Evolutionary conservation across 53 echinoderm and acorn worm genomes (phyloP).

Genomic region (Patiria pectinifera): DNA sequence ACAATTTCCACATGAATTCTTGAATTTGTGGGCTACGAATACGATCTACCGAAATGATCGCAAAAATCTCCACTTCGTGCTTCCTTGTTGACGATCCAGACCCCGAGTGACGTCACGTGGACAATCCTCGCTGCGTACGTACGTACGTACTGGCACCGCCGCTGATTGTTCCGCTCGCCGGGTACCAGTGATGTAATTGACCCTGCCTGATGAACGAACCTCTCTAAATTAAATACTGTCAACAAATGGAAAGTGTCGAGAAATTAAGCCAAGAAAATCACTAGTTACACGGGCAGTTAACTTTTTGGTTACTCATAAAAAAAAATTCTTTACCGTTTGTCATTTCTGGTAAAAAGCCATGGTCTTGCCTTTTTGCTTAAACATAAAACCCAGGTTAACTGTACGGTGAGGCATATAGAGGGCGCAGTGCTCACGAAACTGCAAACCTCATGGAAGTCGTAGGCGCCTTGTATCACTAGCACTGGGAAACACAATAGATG

Average conservation of each 20-base stretch:
- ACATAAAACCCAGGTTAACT: too few species aligned
- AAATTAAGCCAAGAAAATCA: background rate
- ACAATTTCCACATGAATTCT: slow-evolving; percentile 5
- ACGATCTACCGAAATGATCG: slow-evolving; percentile 2
- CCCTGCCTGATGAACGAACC: too few species aligned
- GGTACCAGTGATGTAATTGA: background rate
- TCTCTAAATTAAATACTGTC: background rate
- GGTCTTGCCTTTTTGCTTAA: too few species aligned
- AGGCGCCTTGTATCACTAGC: too few species aligned
- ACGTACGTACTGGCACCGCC: background rate
- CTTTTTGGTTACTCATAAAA: too few species aligned
- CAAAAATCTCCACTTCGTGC: slow-evolving; percentile 1
- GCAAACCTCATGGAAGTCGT: too few species aligned
- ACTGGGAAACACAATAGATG: too few species aligned
- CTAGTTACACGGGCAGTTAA: too few species aligned
- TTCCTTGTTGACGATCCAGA: slow-evolving; percentile 42
- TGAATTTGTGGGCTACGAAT: slow-evolving; percentile 1
- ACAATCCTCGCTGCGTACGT: background rate
- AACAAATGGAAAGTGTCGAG: background rate
- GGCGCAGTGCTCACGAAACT: too few species aligned
- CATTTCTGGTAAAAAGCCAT: too few species aligned
- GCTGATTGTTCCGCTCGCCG: background rate
- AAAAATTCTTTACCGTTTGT: too few species aligned
- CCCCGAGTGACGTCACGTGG: background rate
- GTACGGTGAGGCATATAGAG: too few species aligned